These are phyloP conservation scores for Dreissena rostriformis DNA, from an alignment of 1,140 invertebrate genomes.

Conservation along the genomic window DNA sequence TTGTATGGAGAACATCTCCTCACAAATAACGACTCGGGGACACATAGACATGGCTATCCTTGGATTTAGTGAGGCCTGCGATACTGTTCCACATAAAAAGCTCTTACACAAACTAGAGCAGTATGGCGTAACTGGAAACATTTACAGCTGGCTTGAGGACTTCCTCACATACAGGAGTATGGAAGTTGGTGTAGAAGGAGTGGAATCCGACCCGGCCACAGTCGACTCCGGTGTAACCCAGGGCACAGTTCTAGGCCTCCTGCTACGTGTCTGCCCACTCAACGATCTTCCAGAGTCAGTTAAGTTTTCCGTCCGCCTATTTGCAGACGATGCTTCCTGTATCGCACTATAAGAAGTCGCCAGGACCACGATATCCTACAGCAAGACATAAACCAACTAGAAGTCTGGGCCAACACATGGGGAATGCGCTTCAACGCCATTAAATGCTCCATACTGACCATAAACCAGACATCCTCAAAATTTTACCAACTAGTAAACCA, in stretches of 20 bases:
- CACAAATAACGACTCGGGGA: background rate
- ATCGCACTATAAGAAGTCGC: constrained; percentile 10
- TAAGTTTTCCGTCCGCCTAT: constrained; percentile 43
- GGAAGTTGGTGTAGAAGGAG: constrained; percentile 49
- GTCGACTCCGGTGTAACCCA: constrained; percentile 59
- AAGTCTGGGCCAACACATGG: constrained; percentile 50
- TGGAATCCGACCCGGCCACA: constrained; percentile 26
- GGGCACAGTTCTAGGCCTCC: constrained; percentile 38
- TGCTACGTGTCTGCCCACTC: constrained; percentile 56
- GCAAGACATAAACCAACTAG: constrained; percentile 51
- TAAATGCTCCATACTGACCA: constrained; percentile 49
- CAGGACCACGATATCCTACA: constrained; percentile 58
- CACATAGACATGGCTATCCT: constrained; percentile 58
- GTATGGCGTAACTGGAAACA: constrained; percentile 55
- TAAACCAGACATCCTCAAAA: constrained; percentile 16
- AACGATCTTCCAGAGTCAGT: constrained; percentile 57
- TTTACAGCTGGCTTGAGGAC: constrained; percentile 47
- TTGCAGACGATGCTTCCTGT: constrained; percentile 59
- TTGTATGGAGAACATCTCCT: constrained; percentile 54
- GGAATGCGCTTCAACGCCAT: constrained; percentile 52
- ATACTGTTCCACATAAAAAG: constrained; percentile 54
- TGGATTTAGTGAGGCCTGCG: constrained; percentile 61
- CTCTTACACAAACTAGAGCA: constrained; percentile 58
- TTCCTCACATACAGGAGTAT: constrained; percentile 55
- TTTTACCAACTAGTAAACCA: constrained; percentile 41